Evolutionary conservation across 2,888 invertebrate genomes (phyloP), one percentile per base, ranked within the genome.

Genomic region (Dolichomitus sp.): DNA sequence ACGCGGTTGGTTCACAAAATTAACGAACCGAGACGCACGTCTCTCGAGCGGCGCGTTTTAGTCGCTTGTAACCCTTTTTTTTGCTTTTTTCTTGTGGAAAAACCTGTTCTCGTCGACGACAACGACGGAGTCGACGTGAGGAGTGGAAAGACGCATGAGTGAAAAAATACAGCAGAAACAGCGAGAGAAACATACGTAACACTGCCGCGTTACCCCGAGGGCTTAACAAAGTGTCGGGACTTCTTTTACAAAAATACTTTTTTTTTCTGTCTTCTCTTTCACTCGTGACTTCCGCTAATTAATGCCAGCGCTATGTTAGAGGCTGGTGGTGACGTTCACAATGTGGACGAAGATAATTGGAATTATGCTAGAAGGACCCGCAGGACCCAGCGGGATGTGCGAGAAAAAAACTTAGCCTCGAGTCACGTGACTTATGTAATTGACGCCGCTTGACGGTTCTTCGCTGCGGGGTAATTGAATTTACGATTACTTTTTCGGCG

Each of bases 341-440:
- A 61, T 81, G 84, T 87, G 87, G 90, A 89, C 88, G 90, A 89
- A 85, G 90, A 92, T 93, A 92, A 93, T 93, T 93, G 90, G 89
- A 92, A 92, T 92, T 92, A 92, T 91, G 91, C 90, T 90, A 90
- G 86, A 87, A 88, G 87, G 89, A 86, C 86, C 84, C 84, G 84
- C 85, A 86, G 85, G 87, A 85, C 63, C 73, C 86, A 75, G 73
- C 33, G 76, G 50, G 59, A 69, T 63, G 68, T n/a, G 82, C 77
- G 14, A 37, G 42, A 42, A 65, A 65, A 42, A 42, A 65, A 27
- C 45, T 12, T 12, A 14, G 45, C 11, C 65, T 14, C 65, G n/a
- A 48, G 61, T 61, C 73, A 89, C 89, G 90, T 91, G 90, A 92
- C 90, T 89, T 89, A 91, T 90, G 90, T 91, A 92, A 92, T 90